Evolutionary conservation across 1,140 invertebrate species (phyloP), one percentile per base, ranked within the genome.

Genomic region (Drosophila equinoxialis): DNA sequence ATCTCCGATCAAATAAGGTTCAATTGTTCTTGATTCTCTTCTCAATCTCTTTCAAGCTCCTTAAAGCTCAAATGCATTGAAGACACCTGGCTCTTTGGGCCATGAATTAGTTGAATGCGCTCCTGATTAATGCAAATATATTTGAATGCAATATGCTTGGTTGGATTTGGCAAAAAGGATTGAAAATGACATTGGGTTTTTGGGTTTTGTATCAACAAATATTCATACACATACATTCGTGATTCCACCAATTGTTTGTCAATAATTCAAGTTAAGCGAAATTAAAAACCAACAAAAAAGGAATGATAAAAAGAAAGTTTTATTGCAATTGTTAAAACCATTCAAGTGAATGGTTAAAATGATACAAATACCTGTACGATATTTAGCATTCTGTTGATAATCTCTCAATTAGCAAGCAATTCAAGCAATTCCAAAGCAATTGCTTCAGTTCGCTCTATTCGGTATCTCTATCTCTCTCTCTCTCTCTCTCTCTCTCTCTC

Each of bases 371-470:
- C 37, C 37, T 20, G 11, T 51, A 5, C 6, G 17, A 17, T 48
- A 48, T 48, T 48, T 48, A 17, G 45, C 45, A 48, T 14, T 48
- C 4, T 51, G 20, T 51, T 20, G 45, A 23, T 51, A 51, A 51
- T 23, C 45, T 51, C 45, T 23, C 45, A 51, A 51, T 51, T 51
- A 51, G 17, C 45, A 51, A 23, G 20, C 45, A 51, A 23, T 51
- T 51, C 8, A 23, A 51, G 17, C 45, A n/a, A 51, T 51, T 51
- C 17, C 17, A 51, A 51, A 51, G 17, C 45, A 23, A 51, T 51
- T 51, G 17, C 45, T 23, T 23, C 45, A 51, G 7, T 20, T 23
- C 17, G 30, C 30, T 51, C 45, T 11, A 51, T 11, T 48, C n/a
- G 6, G n/a, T 51, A 23, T 51, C 3, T 23, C 17, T 10, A 8